Percentiles rank a stretch among this genome's conserved stretches.
Evolutionary conservation across 2,888 invertebrate genomes (phyloP).

Genomic region (Ochropacha duplaris): DNA sequence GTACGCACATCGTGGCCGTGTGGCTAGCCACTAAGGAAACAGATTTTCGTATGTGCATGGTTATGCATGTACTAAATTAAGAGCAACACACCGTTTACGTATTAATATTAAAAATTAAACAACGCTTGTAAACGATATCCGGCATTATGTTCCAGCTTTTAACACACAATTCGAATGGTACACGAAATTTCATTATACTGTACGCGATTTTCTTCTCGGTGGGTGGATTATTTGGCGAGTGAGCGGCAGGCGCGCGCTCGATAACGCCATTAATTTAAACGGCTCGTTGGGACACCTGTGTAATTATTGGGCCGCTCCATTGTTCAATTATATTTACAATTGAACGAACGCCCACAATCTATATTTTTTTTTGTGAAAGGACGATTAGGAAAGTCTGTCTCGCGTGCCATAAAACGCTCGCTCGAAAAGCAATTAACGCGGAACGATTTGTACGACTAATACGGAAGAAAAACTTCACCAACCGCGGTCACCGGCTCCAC

Average conservation of each 20-base stretch:
- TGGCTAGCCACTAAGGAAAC: constrained; percentile 21
- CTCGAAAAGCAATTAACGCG: constrained; percentile 56
- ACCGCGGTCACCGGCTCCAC: constrained; percentile 33
- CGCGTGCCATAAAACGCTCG: constrained; percentile 53
- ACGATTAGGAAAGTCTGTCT: constrained; percentile 46
- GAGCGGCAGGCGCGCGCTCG: constrained; percentile 39
- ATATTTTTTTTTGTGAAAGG: constrained; percentile 41
- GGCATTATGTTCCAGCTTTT: not conserved
- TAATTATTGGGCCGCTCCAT: constrained; percentile 50
- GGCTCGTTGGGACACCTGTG: constrained; percentile 44
- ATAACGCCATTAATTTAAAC: constrained; percentile 54
- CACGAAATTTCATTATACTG: constrained; percentile 9
- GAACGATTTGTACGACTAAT: constrained; percentile 57
- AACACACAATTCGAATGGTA: not conserved
- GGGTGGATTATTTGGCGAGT: constrained; percentile 33
- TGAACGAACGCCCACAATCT: constrained; percentile 47
- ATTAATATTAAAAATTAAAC: not conserved
- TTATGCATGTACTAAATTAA: constrained; percentile 23
- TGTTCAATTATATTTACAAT: constrained; percentile 61
- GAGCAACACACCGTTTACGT: constrained; percentile 16
- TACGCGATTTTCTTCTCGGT: constrained; percentile 23
- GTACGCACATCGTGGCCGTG: constrained; percentile 36
- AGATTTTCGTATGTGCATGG: constrained; percentile 31
- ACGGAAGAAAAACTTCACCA: constrained; percentile 48
- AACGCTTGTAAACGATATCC: not conserved